Base-by-base conservation (phyloP, 1,140 invertebrate species). In the Drosophila yakuba region DNA sequence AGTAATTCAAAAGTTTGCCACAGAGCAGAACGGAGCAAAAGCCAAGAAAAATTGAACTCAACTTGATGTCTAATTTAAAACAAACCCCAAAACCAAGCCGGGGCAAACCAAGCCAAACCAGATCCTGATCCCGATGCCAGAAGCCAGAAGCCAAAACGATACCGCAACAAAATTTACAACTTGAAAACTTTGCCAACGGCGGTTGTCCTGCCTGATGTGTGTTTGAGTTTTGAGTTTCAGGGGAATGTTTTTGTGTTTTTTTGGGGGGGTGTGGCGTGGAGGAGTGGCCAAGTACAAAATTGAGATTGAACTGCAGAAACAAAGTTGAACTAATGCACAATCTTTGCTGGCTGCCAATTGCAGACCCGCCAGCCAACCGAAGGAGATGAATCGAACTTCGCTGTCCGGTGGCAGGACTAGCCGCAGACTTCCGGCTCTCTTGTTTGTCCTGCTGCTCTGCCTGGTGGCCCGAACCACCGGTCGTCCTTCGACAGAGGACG, bases 101-200 rank as follows among this genome's bases (percentile, higher is more conserved):
- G 44, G 63, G 41, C 50, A 50, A 76, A 67, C 57, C 54, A 25
- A 51, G 43, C 55, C 43, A n/a, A 45, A 44, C 48, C 54, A 59
- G 60, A 57, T 64, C 73, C 60, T 47, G 61, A 75, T 54, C 52
- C 72, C 41, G 36, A 76, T 57, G 54, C 74, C 28, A 32, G 28
- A 32, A 32, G 28, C 28, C 28, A 7, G 25, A 78, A 81, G 74
- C 74, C 52, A 64, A 83, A 88, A 71, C 61, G 74, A 62, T 76
- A 71, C 80, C 83, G 54, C 84, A 89, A 89, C 78, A 89, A 80
- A 84, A 89, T 89, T 84, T 89, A 66, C 80, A 89, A 78, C 84
- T 83, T 62, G 36, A 62, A 57, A 88, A 83, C 52, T 88, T 88
- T 74, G 50, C 43, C 60, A 63, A 43, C 55, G 50, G 50, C 25